Percentiles rank a stretch among this genome's conserved stretches.
phyloP scores from a whole-genome alignment of 2,113 vertebrate species.

The Chaenogobius annularis region DNA sequence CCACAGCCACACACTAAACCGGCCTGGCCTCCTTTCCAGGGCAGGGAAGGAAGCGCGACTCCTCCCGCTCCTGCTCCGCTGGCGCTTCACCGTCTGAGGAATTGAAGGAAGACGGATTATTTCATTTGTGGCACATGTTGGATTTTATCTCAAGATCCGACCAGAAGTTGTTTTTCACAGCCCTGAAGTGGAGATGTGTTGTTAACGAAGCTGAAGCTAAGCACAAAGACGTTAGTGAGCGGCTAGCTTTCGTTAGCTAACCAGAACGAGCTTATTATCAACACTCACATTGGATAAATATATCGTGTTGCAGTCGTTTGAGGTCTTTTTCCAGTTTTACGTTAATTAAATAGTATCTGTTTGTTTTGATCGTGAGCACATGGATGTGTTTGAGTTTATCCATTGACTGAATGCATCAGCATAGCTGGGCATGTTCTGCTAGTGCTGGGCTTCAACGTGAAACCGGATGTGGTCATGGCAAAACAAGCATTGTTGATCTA shows the following conservation, averaged over 20 bases:
- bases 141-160: neutral
- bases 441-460: constrained; percentile 35
- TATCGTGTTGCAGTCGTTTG: constrained; percentile 40
- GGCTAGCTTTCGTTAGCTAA: constrained; percentile 51
- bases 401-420: constrained; percentile 22
- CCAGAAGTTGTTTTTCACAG: constrained; percentile 5
- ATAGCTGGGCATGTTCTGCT: constrained; percentile 27
- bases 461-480: constrained; percentile 39
- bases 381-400: constrained; percentile 6
- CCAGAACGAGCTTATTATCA: constrained; percentile 56
- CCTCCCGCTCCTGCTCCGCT: constrained; percentile 32
- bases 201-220: constrained; percentile 29
- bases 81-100: constrained; percentile 21
- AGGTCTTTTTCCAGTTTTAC: constrained; percentile 34
- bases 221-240: constrained; percentile 60
- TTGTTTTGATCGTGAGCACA: neutral
- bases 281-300: constrained; percentile 49
- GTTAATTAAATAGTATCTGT: constrained; percentile 3
- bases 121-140: constrained; percentile 1
- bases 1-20: constrained; percentile 43
- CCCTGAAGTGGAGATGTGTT: constrained; percentile 7
- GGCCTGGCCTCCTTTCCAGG: constrained; percentile 51
- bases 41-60: constrained; percentile 58
- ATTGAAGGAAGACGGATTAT: neutral
- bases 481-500: constrained; percentile 43